Evolutionary conservation across 2,888 invertebrate genomes (phyloP).

Genomic region (Fabriciana adippe): DNA sequence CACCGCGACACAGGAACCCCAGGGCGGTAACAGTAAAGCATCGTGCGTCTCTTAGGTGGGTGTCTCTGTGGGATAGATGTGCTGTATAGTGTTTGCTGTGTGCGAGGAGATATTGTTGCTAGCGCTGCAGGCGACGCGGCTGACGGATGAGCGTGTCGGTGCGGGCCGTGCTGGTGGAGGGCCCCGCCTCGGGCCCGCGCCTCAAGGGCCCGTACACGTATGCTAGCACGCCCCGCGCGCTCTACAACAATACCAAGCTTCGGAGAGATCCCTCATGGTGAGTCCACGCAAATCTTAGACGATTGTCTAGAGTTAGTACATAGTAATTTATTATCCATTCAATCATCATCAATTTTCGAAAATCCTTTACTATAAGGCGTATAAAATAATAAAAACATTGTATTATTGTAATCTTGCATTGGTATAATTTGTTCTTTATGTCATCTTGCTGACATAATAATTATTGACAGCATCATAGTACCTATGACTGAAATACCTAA

Average conservation of each 20-base stretch:
- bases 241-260: constrained; percentile 83
- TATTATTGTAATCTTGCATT: too few relatives aligned
- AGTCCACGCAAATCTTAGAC: constrained; percentile 41
- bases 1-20: background rate
- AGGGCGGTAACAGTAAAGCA: constrained; percentile 3
- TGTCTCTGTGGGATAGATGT: constrained; percentile 49
- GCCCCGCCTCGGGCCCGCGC: constrained; percentile 51
- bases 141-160: constrained; percentile 66
- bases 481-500: too few relatives aligned
- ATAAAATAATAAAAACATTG: too few relatives aligned
- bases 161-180: constrained; percentile 69
- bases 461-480: too few relatives aligned
- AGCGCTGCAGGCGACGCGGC: constrained; percentile 37
- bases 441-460: too few relatives aligned
- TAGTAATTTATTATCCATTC: too few relatives aligned
- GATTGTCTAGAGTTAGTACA: background rate
- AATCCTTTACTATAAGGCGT: too few relatives aligned
- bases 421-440: too few relatives aligned
- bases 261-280: constrained; percentile 70
- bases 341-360: too few relatives aligned
- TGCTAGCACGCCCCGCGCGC: constrained; percentile 83
- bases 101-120: constrained; percentile 57
- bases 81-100: constrained; percentile 60
- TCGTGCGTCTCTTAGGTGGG: background rate
- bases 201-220: constrained; percentile 80